Conservation (phyloP, 2,113 vertebrate genomes). For the Lamprologus callipterus region DNA sequence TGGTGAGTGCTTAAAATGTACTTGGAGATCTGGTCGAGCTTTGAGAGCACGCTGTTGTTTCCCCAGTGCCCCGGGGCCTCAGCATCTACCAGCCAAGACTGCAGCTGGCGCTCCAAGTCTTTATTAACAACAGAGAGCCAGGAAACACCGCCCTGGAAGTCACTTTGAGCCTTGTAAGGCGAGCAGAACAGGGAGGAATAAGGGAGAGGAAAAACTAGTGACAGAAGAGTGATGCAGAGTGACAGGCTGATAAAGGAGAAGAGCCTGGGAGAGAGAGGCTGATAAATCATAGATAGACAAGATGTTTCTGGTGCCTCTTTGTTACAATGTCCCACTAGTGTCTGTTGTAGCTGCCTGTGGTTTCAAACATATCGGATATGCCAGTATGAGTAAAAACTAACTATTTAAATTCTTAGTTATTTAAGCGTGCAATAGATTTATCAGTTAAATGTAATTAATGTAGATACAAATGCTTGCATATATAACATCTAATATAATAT, state of each 20-base stretch:
- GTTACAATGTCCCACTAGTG: neutral
- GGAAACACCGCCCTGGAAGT: slow-evolving; percentile 46
- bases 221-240: slow-evolving; percentile 2
- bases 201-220: neutral
- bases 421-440: neutral
- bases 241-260: neutral
- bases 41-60: slow-evolving; percentile 7
- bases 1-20: slow-evolving; percentile 30
- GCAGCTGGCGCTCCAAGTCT: slow-evolving; percentile 46
- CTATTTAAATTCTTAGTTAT: neutral
- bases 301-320: neutral
- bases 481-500: neutral
- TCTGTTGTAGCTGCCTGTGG: neutral
- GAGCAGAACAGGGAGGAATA: neutral
- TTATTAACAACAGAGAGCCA: slow-evolving; percentile 71
- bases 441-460: neutral
- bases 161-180: slow-evolving; percentile 13
- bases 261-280: neutral
- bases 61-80: slow-evolving; percentile 28
- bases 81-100: slow-evolving; percentile 39
- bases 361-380: neutral
- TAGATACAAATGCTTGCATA: neutral
- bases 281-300: slow-evolving; percentile 3
- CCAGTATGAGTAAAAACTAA: neutral
- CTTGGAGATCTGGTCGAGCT: slow-evolving; percentile 20